Conservation (phyloP, 2,888 invertebrate species). For the Neoaliturus tenellus region DNA sequence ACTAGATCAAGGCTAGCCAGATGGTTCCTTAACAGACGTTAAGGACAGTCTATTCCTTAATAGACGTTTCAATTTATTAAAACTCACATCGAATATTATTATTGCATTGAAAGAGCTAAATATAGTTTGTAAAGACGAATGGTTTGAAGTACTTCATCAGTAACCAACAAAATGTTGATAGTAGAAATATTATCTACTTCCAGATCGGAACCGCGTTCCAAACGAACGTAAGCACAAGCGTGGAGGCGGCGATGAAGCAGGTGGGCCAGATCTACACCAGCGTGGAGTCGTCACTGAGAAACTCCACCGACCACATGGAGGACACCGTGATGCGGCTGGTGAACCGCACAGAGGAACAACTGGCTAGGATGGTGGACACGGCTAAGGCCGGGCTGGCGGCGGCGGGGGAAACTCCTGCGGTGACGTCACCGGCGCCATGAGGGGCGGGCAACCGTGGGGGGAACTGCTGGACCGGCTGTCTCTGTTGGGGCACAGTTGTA, state of each 20-base stretch:
- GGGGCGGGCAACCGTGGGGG: neutral
- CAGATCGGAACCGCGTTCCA: conserved; percentile 28
- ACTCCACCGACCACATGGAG: conserved; percentile 1
- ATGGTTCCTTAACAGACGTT: too few species aligned
- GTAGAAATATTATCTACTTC: too few species aligned
- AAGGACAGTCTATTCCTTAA: too few species aligned
- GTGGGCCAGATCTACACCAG: conserved; percentile 14
- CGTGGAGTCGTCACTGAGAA: conserved; percentile 20
- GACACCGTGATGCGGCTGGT: neutral
- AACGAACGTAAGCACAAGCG: neutral
- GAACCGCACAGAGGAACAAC: neutral
- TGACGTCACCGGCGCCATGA: neutral
- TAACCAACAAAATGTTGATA: too few species aligned
- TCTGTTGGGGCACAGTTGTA: neutral
- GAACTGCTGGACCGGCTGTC: neutral
- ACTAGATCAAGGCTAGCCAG: too few species aligned
- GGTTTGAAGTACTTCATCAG: too few species aligned
- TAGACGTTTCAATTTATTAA: too few species aligned
- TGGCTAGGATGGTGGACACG: neutral
- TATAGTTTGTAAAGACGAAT: too few species aligned
- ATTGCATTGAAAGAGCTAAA: too few species aligned
- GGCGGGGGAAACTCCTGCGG: neutral
- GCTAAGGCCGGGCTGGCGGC: conserved; percentile 7
- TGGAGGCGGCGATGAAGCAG: conserved; percentile 19
- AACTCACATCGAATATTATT: too few species aligned